These are phyloP conservation scores for Galaxias olidus DNA, from an alignment of 2,797 vertebrate species.

Conservation along the genomic window DNA sequence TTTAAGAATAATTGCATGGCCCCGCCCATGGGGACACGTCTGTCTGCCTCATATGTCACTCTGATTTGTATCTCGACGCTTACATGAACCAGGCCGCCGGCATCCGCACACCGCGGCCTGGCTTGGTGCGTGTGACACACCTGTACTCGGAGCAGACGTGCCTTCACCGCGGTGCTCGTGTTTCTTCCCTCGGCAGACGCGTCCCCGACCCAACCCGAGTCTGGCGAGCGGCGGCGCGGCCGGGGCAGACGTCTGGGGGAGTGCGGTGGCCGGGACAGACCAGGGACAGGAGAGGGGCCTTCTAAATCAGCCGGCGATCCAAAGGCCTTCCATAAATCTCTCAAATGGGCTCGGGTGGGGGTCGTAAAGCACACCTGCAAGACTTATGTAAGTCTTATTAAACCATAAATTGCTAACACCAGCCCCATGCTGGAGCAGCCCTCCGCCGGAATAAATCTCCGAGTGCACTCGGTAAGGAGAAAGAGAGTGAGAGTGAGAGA, in stretches of 20 bases:
- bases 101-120: slow-evolving; percentile 58
- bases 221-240: slow-evolving; percentile 52
- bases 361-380: slow-evolving; percentile 86
- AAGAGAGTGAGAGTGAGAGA: slow-evolving; percentile 64
- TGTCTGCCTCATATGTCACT: slow-evolving; percentile 73
- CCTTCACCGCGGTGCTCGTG: slow-evolving; percentile 63
- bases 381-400: slow-evolving; percentile 90
- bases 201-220: slow-evolving; percentile 58
- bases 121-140: slow-evolving; percentile 62
- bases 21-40: slow-evolving; percentile 66
- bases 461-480: slow-evolving; percentile 55
- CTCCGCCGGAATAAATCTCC: slow-evolving; percentile 77
- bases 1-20: slow-evolving; percentile 67
- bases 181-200: slow-evolving; percentile 57
- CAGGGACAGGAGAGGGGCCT: slow-evolving; percentile 71
- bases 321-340: slow-evolving; percentile 82
- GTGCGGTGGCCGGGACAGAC: slow-evolving; percentile 63
- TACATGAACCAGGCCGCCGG: slow-evolving; percentile 73
- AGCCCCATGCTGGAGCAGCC: slow-evolving; percentile 69
- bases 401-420: slow-evolving; percentile 84
- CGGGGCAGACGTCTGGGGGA: slow-evolving; percentile 62
- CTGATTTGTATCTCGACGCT: slow-evolving; percentile 79
- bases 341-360: slow-evolving; percentile 78
- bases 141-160: slow-evolving; percentile 58
- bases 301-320: slow-evolving; percentile 84